Evolutionary conservation across 2,113 vertebrate genomes (phyloP), one percentile per base, ranked within the genome.

Genomic region (Trematomus loennbergii): DNA sequence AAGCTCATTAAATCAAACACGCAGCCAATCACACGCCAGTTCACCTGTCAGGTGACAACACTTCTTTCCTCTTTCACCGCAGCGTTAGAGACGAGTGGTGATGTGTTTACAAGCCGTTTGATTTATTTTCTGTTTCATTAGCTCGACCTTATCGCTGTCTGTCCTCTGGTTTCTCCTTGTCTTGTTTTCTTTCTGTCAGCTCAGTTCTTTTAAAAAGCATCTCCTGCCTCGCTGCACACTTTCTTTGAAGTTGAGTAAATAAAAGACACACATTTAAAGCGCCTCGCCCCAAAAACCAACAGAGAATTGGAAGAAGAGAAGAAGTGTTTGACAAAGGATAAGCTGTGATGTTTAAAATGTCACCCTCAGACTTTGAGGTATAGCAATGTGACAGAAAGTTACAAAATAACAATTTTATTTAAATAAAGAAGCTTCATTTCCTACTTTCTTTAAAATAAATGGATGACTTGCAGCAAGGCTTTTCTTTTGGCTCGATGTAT

Each of bases 51-150:
- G 77, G 55, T 74, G 79, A 79, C n/a, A 9, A 29, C 10, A 2
- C 54, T 4, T 61, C 55, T 18, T 45, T 7, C 13, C 46, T 78
- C 48, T 25, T 49, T n/a, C 29, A 43, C 22, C 57, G 0, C 65
- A 9, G 12, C 45, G 73, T 48, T 48, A 48, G 46, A n/a, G 43
- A 45, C 5, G 29, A 55, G 49, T 2, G 8, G 76, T 49, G 76
- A 55, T 16, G 52, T 12, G 46, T 72, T 66, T 40, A 53, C 61
- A 57, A 67, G 65, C 69, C 12, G 60, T 75, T 75, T 81, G 75
- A 70, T 75, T 79, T 76, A 54, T 81, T 63, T 75, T 72, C 57
- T 60, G 74, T 75, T 17, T 77, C 64, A 74, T 77, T 66, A 75
- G 40, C 64, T 58, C 29, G 55, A 72, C 82, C 72, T 80, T n/a